Evolutionary conservation across 2,888 invertebrate species (phyloP).

Genomic region (Rapana venosa): DNA sequence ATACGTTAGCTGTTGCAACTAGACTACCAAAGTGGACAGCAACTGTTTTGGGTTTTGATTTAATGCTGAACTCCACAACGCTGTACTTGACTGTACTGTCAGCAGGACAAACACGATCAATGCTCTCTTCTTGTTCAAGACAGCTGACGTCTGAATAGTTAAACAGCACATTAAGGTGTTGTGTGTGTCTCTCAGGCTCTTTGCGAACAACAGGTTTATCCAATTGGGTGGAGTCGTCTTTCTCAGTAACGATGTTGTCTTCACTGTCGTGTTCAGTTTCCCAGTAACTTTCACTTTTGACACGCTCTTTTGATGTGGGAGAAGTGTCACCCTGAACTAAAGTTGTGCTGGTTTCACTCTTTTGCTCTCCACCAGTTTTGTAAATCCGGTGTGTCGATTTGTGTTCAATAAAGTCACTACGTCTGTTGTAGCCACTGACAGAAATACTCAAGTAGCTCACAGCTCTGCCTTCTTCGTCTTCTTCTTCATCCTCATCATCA

Average conservation of each 20-base stretch:
- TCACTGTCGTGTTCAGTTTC: neutral
- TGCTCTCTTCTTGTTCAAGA: neutral
- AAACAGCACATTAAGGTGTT: neutral
- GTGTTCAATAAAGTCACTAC: neutral
- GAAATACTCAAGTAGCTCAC: neutral
- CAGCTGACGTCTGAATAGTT: neutral
- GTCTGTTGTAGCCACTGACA: neutral
- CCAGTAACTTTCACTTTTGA: neutral
- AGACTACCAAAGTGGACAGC: no score
- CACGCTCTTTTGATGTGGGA: neutral
- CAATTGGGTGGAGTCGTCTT: neutral
- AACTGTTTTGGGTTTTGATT: neutral
- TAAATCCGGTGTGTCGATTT: neutral
- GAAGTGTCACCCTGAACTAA: neutral
- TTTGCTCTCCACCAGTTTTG: neutral
- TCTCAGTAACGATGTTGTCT: neutral
- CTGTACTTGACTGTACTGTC: neutral
- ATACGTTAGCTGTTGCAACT: no score
- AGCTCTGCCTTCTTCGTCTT: neutral
- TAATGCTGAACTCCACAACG: neutral
- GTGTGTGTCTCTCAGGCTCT: neutral
- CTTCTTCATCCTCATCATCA: neutral
- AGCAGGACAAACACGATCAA: neutral
- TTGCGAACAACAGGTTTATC: no score
- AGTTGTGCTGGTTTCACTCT: neutral